Evolutionary conservation across 1,140 invertebrate species (phyloP), one percentile per base, ranked within the genome.

Genomic region (Drosophila rhopaloa): DNA sequence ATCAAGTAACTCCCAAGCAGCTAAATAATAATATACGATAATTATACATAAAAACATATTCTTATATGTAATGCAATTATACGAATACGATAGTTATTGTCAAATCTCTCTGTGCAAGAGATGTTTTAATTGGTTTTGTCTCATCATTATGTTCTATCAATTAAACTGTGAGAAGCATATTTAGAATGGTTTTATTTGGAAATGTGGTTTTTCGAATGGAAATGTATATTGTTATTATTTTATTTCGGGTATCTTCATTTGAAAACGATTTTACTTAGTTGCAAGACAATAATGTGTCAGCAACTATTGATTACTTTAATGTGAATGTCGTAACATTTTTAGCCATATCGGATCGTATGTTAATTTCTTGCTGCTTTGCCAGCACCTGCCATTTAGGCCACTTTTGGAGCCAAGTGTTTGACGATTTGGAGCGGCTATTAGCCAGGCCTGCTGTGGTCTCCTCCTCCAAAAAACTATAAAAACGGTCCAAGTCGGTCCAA

Each of bases 1-100:
- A 78, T 77, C 75, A 76, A 75, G 66, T 50, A 58, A 62, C 46
- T 63, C 59, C 51, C 68, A 43, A 71, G 44, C 75, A 60, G 56
- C 65, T 71, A 58, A 71, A 70, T 35, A 38, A 70, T 70, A 29
- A 57, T 59, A 84, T 68, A 48, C 19, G n/a, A 67, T 61, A 74
- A 76, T 59, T 59, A 80, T 51, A 79, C 59, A 79, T 51, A 74
- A 59, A 54, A 61, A 61, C 40, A 60, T 58, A 79, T 59, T 60
- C 40, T 50, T 57, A 59, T 73, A 77, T 78, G 51, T 79, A 74
- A 79, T 76, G 55, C 41, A 81, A 82, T 81, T 81, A 83, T 83
- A 79, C 63, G 47, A 83, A 53, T 71, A 81, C 41, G 43, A 59
- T 81, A 85, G 81, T 70, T 81, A 85, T 70, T 85, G 81, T 66